Conservation (phyloP, 2,113 vertebrate species). For the Nannospalax galili region DNA sequence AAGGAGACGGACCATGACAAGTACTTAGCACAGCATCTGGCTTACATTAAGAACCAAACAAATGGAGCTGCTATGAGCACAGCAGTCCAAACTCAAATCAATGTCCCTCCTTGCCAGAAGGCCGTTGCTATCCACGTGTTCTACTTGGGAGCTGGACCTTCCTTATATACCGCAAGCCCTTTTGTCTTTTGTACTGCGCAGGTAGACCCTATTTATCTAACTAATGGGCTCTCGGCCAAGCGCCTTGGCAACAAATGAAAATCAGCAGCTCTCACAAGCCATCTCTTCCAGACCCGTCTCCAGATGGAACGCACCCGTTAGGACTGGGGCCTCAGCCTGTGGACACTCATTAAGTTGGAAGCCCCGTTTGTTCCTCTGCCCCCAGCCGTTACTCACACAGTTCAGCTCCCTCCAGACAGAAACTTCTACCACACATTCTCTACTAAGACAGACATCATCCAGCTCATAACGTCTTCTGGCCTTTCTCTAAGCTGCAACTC, state of each 20-base stretch:
- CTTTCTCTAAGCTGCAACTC: neutral
- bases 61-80: neutral
- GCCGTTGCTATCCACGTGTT: neutral
- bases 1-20: neutral
- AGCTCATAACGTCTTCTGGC: neutral
- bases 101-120: neutral
- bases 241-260: constrained; percentile 4
- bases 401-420: neutral
- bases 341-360: neutral
- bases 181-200: neutral
- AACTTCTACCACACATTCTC: neutral
- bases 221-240: neutral
- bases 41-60: neutral
- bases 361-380: neutral
- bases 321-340: neutral
- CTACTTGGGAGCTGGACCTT: neutral
- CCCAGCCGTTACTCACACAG: neutral
- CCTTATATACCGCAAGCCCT: neutral
- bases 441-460: neutral
- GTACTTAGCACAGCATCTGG: neutral
- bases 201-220: neutral
- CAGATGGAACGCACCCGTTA: neutral
- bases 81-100: neutral
- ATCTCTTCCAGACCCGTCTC: neutral
- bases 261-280: neutral